These are phyloP conservation scores for Laothoe populi DNA, from an alignment of 2,888 invertebrate species.

Conservation along the genomic window DNA sequence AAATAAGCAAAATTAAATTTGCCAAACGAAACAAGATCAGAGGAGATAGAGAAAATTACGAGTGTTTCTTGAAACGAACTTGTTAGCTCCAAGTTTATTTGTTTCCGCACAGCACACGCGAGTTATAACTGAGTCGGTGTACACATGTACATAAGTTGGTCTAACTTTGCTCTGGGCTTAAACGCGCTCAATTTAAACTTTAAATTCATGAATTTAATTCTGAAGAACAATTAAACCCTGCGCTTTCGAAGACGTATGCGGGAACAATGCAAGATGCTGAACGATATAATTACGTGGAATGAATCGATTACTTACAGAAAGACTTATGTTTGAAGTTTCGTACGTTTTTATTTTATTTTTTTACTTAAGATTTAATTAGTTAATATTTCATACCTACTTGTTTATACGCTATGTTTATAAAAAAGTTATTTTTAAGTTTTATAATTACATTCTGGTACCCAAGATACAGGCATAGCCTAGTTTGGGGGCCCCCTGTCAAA, in stretches of 20 bases:
- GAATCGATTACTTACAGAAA: neutral
- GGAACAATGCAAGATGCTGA: neutral
- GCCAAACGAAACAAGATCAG: conserved; percentile 39
- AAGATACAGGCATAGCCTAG: no score
- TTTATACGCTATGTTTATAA: no score
- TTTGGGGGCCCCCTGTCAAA: no score
- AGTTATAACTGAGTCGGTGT: conserved; percentile 32
- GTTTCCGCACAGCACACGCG: conserved; percentile 36
- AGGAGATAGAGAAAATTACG: conserved; percentile 46
- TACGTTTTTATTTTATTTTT: no score
- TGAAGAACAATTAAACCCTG: conserved; percentile 33
- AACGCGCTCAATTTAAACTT: conserved; percentile 54
- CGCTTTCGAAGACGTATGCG: conserved; percentile 25
- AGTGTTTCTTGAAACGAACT: conserved; percentile 40
- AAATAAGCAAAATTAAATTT: conserved; percentile 40
- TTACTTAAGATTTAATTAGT: no score
- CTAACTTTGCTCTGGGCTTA: conserved; percentile 48
- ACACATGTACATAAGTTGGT: conserved; percentile 40
- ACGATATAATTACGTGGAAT: neutral
- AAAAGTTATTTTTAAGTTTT: no score
- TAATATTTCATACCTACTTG: no score
- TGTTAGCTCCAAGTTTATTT: conserved; percentile 48
- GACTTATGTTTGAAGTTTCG: no score
- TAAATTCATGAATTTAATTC: conserved; percentile 48
- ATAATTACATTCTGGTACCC: no score